These are phyloP conservation scores for Martes flavigula DNA, from an alignment of 2,797 vertebrate species.

Conservation along the genomic window DNA sequence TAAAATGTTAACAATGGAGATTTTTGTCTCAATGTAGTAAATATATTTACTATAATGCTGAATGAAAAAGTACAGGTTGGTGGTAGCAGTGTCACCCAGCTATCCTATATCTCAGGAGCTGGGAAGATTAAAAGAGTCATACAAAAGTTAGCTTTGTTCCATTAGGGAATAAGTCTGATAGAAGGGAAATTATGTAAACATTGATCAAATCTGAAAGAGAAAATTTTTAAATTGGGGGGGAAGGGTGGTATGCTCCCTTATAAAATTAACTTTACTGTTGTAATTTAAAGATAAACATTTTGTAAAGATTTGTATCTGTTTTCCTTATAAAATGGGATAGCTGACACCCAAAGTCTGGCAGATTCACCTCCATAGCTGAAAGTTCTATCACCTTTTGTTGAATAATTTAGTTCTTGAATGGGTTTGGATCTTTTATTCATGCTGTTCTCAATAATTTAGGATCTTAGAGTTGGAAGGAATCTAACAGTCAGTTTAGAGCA, in stretches of 20 bases:
- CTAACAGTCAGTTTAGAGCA: slow-evolving; percentile 37
- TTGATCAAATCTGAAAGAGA: neutral
- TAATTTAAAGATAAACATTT: slow-evolving; percentile 42
- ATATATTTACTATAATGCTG: neutral
- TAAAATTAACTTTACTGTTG: slow-evolving; percentile 55
- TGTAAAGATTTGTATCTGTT: slow-evolving; percentile 10
- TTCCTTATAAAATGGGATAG: slow-evolving; percentile 21
- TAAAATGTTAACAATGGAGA: neutral
- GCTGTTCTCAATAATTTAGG: slow-evolving; percentile 66
- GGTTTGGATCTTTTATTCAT: slow-evolving; percentile 72
- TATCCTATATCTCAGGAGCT: neutral
- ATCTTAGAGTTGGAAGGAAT: slow-evolving; percentile 46
- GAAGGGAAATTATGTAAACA: slow-evolving; percentile 11
- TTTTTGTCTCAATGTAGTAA: neutral
- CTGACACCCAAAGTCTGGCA: neutral
- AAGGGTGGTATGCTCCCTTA: neutral
- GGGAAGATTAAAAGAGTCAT: neutral
- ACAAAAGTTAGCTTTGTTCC: neutral
- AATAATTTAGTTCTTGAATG: slow-evolving; percentile 70
- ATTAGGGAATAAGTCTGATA: neutral
- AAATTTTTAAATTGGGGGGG: neutral
- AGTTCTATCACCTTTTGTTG: slow-evolving; percentile 57
- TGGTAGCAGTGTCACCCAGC: neutral
- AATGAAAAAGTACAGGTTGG: neutral
- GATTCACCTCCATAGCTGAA: slow-evolving; percentile 29